phyloP scores from a whole-genome alignment of 2,113 vertebrate species.

The Nothobranchius furzeri region DNA sequence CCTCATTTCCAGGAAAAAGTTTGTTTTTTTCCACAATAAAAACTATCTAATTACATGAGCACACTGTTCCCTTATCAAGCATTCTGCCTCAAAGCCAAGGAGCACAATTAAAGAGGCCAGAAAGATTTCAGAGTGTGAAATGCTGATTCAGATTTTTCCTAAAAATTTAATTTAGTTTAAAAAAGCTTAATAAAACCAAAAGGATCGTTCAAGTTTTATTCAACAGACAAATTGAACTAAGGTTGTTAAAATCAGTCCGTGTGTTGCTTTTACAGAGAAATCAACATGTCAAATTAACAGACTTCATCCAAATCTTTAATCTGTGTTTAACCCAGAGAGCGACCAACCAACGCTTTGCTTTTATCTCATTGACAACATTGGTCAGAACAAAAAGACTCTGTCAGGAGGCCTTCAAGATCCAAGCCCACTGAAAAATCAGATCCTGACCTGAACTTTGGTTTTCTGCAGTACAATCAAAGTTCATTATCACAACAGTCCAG shows the following conservation, averaged over 20 bases:
- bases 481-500: too few relatives aligned
- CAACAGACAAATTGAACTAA: conserved; percentile 24
- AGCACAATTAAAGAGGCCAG: conserved; percentile 52
- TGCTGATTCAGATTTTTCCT: conserved; percentile 33
- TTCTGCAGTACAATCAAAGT: too few relatives aligned
- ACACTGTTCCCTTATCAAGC: conserved; percentile 43
- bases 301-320: too few relatives aligned
- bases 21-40: conserved; percentile 73
- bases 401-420: too few relatives aligned
- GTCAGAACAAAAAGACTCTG: too few relatives aligned
- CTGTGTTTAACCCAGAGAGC: too few relatives aligned
- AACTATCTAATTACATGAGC: conserved; percentile 59
- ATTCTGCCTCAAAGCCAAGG: conserved; percentile 36
- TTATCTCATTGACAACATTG: too few relatives aligned
- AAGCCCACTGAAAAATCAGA: too few relatives aligned
- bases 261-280: too few relatives aligned
- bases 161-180: conserved; percentile 2
- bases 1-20: conserved; percentile 65
- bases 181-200: conserved; percentile 17
- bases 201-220: not conserved
- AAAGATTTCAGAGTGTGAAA: conserved; percentile 51
- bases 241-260: not conserved
- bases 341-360: too few relatives aligned
- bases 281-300: too few relatives aligned
- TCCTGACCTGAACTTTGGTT: too few relatives aligned